Evolutionary conservation across 30 jellyfish, hydroid and myxozoan species (phyloP), one percentile per base, ranked within the genome.

Genomic region (Aurelia coerulea): DNA sequence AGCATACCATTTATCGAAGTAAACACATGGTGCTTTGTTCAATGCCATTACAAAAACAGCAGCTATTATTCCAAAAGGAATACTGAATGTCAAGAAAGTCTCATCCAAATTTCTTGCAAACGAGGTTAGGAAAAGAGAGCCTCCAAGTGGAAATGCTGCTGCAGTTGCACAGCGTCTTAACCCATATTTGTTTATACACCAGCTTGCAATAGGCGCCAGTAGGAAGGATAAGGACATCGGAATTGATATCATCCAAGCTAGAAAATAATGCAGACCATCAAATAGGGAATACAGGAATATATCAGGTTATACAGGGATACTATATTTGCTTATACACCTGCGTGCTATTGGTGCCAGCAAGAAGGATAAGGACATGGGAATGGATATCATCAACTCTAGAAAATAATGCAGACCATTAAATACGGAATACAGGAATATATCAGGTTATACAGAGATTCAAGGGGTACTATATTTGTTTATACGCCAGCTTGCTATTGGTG

Each of bases 161-260:
- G 53, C 23, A 29, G 73, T 82, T 34, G 81, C 62, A 78, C 85
- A 39, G 3, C 56, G 42, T 33, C 91, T 64, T 7, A 82, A 50
- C 12, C 91, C 81, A 14, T 42, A 58, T 56, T 69, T 82, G 33
- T 67, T 69, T 53, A 74, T 62, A 32, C 56, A 32, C 80, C 73
- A 82, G 49, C 74, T 59, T 15, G 79, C n/a, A 6, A 82, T 54
- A 5, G 91, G 91, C 56, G 74, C 78, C 58, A 82, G 62, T 19
- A 69, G 29, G 59, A 53, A 70, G 70, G 71, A 69, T 79, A 70
- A 37, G 18, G 85, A 74, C 19, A 46, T 23, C 8, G 91, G 79
- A 12, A 82, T 72, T 6, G 91, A 82, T 39, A 84, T 85, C 56
- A 73, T 46, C 91, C 91, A 82, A 11, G 91, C 91, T 82, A 49